Evolutionary conservation across 2,113 vertebrate species (phyloP), one percentile per base, ranked within the genome.

Genomic region (Tinamus guttatus): DNA sequence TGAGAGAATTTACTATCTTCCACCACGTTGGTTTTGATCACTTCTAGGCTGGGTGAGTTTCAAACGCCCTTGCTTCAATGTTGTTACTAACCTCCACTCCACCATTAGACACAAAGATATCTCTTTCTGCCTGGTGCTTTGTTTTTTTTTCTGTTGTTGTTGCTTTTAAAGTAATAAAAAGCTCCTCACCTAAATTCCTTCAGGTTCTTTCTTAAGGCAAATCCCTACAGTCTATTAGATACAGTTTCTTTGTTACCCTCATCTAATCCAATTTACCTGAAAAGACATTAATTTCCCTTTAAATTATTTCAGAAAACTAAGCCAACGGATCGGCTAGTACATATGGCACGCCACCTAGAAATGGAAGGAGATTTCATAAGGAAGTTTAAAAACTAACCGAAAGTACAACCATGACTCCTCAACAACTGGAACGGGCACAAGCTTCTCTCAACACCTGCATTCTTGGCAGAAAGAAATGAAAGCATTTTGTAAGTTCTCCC

Each of bases 371-470:
- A 40, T 34, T 88, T 76, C 76, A 90, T 22, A 30, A 67, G 49
- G 60, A 88, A 83, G 88, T 49, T 95, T 94, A 92, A 93, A 96
- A 88, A 93, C 89, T 89, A 95, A 95, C 94, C 87, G 89, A 92
- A 90, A 95, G 81, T 58, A 81, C 20, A 67, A 77, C 49, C 5
- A 1, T 24, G 65, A 63, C 51, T 95, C 34, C 47, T 85, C 54
- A 73, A 77, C 71, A 85, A 73, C 2, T 69, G 68, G 45, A 86
- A 87, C 0, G 5, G 63, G 30, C n/a, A 74, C 27, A 54, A 77
- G 43, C 30, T 18, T 89, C 85, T 70, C 45, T 15, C 7, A 34
- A 79, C 11, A 87, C 47, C 18, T 79, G n/a, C 9, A 63, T 62
- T 59, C 20, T 38, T 16, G 4, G 43, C 34, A 81, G 47, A 11